Base-by-base conservation (phyloP, 1,140 invertebrate genomes). In the Drosophila equinoxialis region DNA sequence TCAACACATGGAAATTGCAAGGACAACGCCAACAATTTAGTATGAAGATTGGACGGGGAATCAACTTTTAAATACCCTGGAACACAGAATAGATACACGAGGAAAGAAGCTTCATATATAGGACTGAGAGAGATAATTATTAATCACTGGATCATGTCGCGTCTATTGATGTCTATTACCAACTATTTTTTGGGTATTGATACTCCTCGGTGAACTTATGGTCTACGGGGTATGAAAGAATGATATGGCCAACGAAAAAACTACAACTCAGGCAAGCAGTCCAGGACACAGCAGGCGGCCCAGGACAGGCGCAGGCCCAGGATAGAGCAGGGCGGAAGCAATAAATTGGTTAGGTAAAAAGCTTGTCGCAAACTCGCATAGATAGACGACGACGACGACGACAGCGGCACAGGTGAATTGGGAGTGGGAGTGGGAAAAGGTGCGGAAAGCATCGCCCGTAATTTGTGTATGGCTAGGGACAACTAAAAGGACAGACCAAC, bases 271-370 rank as follows among this genome's bases (percentile, higher is more conserved):
- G 74, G 57, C 67, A 55, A 51, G 72, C 64, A 48, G 54, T 11
- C 35, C 35, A 58, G 65, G 11, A 17, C 23, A 51, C 45, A 20
- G 45, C 45, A 14, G 17, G 17, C 45, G 45, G 57, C 55, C 35
- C 48, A 57, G 68, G 58, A 72, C 68, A 68, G 66, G 58, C 35
- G 71, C 68, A 68, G 66, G 17, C 63, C 37, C 39, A 62, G 55
- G 33, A 33, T 51, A 71, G 58, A 54, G 48, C 51, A 58, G 61
- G 55, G 74, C 84, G 83, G 83, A 89, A 87, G 84, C 73, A 89
- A 87, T 87, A 87, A 87, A 87, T 87, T 87, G 84, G 83, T 89
- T 89, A 79, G 79, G 80, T 82, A 83, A 87, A 87, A 87, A 87
- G 83, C 84, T 87, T 80, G 84, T 89, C 73, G 75, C 72, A 80